Evolutionary conservation across 2,113 vertebrate species (phyloP), one percentile per base, ranked within the genome.

Genomic region (Spilogale gracilis): DNA sequence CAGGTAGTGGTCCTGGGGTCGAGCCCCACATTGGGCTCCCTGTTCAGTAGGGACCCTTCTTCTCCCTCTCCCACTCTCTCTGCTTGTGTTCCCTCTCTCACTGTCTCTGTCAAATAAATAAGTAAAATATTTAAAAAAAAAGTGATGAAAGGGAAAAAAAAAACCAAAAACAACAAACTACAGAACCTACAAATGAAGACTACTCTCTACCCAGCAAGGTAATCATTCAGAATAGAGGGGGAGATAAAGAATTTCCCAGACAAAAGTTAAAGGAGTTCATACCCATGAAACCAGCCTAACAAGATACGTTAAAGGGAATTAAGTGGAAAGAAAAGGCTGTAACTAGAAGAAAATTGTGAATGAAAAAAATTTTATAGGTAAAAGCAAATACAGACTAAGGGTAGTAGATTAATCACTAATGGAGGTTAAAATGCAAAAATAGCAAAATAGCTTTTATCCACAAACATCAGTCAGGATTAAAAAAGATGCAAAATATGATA

Each of bases 381-480:
- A 94, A 81, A 23, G 74, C 80, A 81, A 95, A 81, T 71, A 71
- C 20, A n/a, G 17, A 87, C 16, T 89, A 82, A 89, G 63, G 20
- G 63, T 52, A 81, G 32, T 50, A 11, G 48, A 76, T 93, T 93
- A 86, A 56, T 67, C 32, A 86, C 60, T 93, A 78, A 52, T 63
- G 56, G 38, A 80, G 20, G 10, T 80, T 87, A 86, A 94, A 84
- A 85, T 45, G 25, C 43, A 27, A 45, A 61, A 48, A 61, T 78
- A 88, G 27, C 79, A 71, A 87, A 67, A 71, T 67, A 86, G 30
- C 58, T 58, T 18, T n/a, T 52, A 76, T 50, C 32, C 52, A 54
- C 20, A 69, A 60, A 74, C 20, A 50, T 61, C 79, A 88, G 30
- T n/a, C 60, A 60, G 30, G 21, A 21, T 69, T n/a, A 79, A 79